A percentile compares a stretch with the other conserved stretches of the same genome.
Evolutionary conservation across 92 coral and sea anemone species (phyloP).

Genomic region (Phenganax stokvisi): DNA sequence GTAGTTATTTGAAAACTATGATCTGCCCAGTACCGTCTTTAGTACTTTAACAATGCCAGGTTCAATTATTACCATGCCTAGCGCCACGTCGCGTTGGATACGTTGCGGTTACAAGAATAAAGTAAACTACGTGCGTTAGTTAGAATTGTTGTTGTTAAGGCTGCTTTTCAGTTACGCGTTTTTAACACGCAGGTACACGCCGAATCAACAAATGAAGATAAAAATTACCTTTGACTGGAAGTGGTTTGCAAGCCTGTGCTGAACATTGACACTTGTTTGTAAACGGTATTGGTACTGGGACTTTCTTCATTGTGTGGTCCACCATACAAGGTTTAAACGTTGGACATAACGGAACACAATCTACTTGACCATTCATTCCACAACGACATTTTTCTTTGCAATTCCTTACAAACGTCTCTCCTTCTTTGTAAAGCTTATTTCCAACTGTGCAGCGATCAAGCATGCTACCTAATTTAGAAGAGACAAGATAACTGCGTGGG

Average conservation of each 20-base stretch:
- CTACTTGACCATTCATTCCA: conserved; percentile 11
- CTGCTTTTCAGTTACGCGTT: too few relatives aligned
- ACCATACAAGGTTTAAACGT: background rate
- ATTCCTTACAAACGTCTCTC: conserved; percentile 25
- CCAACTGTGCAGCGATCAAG: background rate
- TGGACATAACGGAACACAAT: conserved; percentile 33
- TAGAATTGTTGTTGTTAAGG: too few relatives aligned
- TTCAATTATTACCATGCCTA: too few relatives aligned
- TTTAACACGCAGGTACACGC: too few relatives aligned
- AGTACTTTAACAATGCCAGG: too few relatives aligned
- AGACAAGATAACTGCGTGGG: background rate
- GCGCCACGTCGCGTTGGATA: too few relatives aligned
- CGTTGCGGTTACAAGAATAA: too few relatives aligned
- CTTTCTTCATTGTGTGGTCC: conserved; percentile 14
- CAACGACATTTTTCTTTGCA: conserved; percentile 31
- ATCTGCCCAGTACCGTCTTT: too few relatives aligned
- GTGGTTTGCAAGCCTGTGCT: conserved; percentile 14
- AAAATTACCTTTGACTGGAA: conserved; percentile 3
- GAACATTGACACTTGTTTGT: conserved; percentile 12
- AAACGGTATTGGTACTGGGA: background rate
- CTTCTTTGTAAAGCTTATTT: background rate
- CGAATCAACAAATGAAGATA: background rate
- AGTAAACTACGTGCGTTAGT: too few relatives aligned
- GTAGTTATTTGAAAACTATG: too few relatives aligned
- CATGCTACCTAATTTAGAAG: background rate